Conservation (phyloP, 2,888 invertebrate species). For the Hipparchia semele region DNA sequence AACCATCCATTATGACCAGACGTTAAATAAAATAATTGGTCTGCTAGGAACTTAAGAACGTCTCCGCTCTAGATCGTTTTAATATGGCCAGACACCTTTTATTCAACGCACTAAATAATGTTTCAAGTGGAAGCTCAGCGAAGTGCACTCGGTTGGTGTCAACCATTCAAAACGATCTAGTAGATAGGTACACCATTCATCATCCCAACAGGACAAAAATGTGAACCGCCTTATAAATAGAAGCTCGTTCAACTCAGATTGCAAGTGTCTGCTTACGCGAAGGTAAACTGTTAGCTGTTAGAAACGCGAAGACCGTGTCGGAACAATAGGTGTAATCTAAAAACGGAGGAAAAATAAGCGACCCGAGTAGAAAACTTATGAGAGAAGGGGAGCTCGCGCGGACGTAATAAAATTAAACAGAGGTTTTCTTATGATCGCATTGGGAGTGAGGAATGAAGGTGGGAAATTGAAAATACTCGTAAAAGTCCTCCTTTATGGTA, state of each 20-base stretch:
- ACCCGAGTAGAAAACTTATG: slow-evolving; percentile 50
- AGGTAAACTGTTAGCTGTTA: slow-evolving; percentile 69
- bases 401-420: slow-evolving; percentile 38
- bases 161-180: slow-evolving; percentile 47
- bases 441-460: slow-evolving; percentile 7
- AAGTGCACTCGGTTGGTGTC: not conserved
- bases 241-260: slow-evolving; percentile 64
- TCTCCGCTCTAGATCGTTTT: too few relatives aligned
- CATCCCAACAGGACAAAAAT: slow-evolving; percentile 62
- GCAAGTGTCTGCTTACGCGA: slow-evolving; percentile 61
- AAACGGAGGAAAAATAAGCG: slow-evolving; percentile 58
- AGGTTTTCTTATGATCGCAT: slow-evolving; percentile 20
- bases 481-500: slow-evolving; percentile 3
- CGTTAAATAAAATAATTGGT: too few relatives aligned
- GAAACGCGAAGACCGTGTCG: slow-evolving; percentile 73
- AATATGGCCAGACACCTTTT: too few relatives aligned
- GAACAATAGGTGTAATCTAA: slow-evolving; percentile 76
- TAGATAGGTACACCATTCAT: slow-evolving; percentile 51
- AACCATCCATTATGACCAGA: too few relatives aligned
- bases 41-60: too few relatives aligned
- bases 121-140: not conserved
- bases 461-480: slow-evolving; percentile 12
- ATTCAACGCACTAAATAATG: not conserved
- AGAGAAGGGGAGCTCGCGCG: slow-evolving; percentile 42
- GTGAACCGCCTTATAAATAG: slow-evolving; percentile 68